These are phyloP conservation scores for Pipistrellus nathusii DNA, from an alignment of 2,797 vertebrate genomes.

Conservation along the genomic window DNA sequence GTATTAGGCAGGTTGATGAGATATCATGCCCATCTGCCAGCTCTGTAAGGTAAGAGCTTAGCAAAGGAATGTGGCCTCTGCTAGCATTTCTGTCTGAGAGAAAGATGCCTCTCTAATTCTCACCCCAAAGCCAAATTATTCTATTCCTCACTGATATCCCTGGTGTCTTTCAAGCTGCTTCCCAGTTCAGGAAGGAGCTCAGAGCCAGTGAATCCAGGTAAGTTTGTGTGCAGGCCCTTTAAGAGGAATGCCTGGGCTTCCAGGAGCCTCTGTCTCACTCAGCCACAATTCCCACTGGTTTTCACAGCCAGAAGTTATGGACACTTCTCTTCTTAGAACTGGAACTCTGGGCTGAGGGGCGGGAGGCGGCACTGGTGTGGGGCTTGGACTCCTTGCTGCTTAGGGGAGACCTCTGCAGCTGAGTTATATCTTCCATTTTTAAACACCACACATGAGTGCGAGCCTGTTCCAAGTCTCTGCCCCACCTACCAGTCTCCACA, in stretches of 20 bases:
- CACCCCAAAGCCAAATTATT: neutral
- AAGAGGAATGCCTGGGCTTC: neutral
- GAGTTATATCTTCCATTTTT: neutral
- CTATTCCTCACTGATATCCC: neutral
- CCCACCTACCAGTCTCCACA: neutral
- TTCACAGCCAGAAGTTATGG: neutral
- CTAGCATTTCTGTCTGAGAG: neutral
- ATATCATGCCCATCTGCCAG: neutral
- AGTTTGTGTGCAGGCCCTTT: neutral
- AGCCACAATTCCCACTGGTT: neutral
- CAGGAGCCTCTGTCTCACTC: neutral
- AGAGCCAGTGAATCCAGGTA: neutral
- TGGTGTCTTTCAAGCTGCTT: neutral
- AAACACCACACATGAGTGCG: neutral
- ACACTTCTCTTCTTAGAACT: neutral
- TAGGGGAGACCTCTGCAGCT: neutral
- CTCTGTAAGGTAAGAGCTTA: neutral
- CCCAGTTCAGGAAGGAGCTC: neutral
- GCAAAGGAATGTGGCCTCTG: neutral
- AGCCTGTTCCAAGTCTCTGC: neutral
- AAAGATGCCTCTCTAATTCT: neutral
- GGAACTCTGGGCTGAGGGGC: neutral
- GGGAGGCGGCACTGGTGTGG: neutral
- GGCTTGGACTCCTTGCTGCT: neutral
- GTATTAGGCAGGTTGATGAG: neutral